phyloP scores from a whole-genome alignment of 2,113 vertebrate genomes.

The Globicephala melas region DNA sequence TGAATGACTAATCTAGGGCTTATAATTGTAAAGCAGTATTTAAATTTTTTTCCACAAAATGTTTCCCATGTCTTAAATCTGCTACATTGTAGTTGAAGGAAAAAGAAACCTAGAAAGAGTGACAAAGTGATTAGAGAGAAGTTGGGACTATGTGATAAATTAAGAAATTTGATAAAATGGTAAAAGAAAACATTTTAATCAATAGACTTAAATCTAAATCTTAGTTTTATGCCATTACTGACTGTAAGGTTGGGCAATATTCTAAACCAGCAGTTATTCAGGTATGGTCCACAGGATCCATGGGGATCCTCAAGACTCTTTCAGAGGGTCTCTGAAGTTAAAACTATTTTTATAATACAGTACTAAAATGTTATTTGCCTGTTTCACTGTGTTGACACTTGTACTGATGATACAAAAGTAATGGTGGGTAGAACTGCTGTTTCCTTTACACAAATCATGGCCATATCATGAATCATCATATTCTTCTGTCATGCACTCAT shows the following conservation, averaged over 20 bases:
- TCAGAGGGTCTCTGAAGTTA: not conserved
- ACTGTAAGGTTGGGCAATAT: not conserved
- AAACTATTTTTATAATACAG: not conserved
- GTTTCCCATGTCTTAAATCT: not conserved
- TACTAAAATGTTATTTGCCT: not conserved
- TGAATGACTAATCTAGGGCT: not conserved
- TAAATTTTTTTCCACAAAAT: not conserved
- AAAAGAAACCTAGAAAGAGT: not conserved
- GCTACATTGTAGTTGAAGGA: not conserved
- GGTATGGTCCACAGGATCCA: not conserved
- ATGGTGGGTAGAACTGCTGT: not conserved
- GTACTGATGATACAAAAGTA: not conserved
- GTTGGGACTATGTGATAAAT: not conserved
- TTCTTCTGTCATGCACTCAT: not conserved
- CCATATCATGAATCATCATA: not conserved
- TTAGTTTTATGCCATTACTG: not conserved
- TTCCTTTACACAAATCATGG: not conserved
- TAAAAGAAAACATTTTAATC: not conserved
- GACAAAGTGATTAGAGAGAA: not conserved
- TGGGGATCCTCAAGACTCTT: not conserved
- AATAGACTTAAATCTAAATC: not conserved
- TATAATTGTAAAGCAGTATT: not conserved
- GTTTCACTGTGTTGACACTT: constrained; percentile 3
- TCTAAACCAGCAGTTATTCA: not conserved
- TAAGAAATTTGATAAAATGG: not conserved